phyloP scores from a whole-genome alignment of 2,113 vertebrate species.

The Oxyura jamaicensis region DNA sequence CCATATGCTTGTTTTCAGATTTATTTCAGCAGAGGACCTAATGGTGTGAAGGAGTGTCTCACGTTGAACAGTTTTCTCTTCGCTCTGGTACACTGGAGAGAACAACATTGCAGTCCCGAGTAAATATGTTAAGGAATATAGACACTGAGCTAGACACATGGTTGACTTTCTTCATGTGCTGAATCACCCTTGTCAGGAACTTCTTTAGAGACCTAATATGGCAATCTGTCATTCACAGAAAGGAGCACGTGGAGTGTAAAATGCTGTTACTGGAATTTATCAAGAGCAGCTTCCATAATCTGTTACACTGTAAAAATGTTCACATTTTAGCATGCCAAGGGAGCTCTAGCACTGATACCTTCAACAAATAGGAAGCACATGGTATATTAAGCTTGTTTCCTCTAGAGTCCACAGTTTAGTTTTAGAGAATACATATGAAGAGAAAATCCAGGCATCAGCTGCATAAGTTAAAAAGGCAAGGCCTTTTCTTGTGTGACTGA shows the following conservation, averaged over 20 bases:
- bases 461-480: slow-evolving; percentile 7
- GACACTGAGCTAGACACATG: slow-evolving; percentile 2
- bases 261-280: slow-evolving; percentile 50
- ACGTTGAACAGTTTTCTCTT: neutral
- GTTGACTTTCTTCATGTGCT: neutral
- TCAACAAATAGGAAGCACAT: slow-evolving; percentile 65
- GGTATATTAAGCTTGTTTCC: slow-evolving; percentile 46
- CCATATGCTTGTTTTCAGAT: neutral
- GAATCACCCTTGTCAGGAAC: slow-evolving; percentile 32
- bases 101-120: neutral
- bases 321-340: slow-evolving; percentile 37
- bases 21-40: neutral
- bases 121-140: neutral
- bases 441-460: neutral
- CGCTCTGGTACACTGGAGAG: neutral
- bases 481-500: neutral
- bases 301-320: slow-evolving; percentile 56
- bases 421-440: neutral
- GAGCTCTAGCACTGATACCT: slow-evolving; percentile 31
- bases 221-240: slow-evolving; percentile 60
- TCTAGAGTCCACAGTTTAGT: neutral
- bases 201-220: slow-evolving; percentile 32
- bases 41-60: neutral
- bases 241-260: slow-evolving; percentile 36
- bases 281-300: slow-evolving; percentile 60